A percentile compares a stretch with the other conserved stretches of the same genome.
Conservation (phyloP, 1,140 invertebrate genomes). For the Lordiphosa collinella region DNA sequence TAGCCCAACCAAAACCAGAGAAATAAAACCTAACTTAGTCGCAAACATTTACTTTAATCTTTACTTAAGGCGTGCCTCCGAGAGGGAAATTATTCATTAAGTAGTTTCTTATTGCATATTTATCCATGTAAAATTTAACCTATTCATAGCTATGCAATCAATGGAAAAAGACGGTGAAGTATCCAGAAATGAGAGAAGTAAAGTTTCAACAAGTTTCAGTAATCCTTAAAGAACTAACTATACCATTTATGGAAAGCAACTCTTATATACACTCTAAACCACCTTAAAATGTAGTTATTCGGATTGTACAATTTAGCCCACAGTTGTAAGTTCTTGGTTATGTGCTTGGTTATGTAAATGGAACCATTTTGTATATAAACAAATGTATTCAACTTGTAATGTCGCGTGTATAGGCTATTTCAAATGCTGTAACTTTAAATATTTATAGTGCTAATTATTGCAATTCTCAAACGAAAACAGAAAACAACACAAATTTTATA, state of each 20-base stretch:
- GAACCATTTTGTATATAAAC: slow-evolving; percentile 20
- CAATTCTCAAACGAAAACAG: slow-evolving; percentile 55
- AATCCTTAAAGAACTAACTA: slow-evolving; percentile 20
- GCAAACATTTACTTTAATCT: slow-evolving; percentile 62
- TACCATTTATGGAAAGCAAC: not conserved
- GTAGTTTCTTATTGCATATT: slow-evolving; percentile 62
- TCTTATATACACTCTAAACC: slow-evolving; percentile 23
- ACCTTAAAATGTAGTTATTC: slow-evolving; percentile 14
- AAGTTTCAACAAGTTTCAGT: slow-evolving; percentile 34
- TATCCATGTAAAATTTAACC: slow-evolving; percentile 23
- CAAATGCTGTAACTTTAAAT: slow-evolving; percentile 45
- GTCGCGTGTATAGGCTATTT: slow-evolving; percentile 25
- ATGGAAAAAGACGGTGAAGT: slow-evolving; percentile 76
- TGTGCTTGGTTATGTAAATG: slow-evolving; percentile 31
- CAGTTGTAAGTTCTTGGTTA: slow-evolving; percentile 16
- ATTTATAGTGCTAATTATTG: slow-evolving; percentile 69
- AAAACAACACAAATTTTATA: slow-evolving; percentile 54
- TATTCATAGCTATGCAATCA: slow-evolving; percentile 71
- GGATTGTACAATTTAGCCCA: slow-evolving; percentile 8
- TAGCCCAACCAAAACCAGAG: not conserved
- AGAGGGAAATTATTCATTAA: slow-evolving; percentile 64
- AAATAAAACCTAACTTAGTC: slow-evolving; percentile 13
- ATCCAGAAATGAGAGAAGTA: slow-evolving; percentile 25
- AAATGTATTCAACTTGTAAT: not conserved
- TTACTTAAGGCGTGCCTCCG: slow-evolving; percentile 74